phyloP scores from a whole-genome alignment of 2,113 vertebrate species.

The Bubo scandiacus region DNA sequence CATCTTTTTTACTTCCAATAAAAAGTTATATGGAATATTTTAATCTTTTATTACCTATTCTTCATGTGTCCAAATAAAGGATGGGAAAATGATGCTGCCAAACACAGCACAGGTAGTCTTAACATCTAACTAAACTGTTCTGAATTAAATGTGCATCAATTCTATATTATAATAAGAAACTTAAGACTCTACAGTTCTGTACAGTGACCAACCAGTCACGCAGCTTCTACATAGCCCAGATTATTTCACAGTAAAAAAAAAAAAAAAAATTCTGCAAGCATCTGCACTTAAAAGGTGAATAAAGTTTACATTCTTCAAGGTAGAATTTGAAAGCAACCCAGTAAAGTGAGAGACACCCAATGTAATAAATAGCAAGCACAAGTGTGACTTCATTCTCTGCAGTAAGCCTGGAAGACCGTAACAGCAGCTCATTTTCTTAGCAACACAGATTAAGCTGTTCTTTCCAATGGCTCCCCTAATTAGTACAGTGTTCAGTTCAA shows the following conservation, averaged over 20 bases:
- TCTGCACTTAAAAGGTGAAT: not conserved
- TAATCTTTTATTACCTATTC: not conserved
- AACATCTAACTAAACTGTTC: not conserved
- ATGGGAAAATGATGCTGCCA: not conserved
- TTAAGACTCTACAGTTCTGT: not conserved
- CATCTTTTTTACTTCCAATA: not conserved
- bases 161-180: not conserved
- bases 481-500: slow-evolving; percentile 41
- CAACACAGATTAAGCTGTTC: not conserved
- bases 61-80: not conserved
- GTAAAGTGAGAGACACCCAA: not conserved
- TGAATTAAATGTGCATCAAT: not conserved
- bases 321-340: not conserved
- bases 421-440: slow-evolving; percentile 17
- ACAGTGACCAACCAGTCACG: not conserved
- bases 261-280: not conserved
- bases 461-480: slow-evolving; percentile 26
- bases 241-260: not conserved
- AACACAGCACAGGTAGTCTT: not conserved
- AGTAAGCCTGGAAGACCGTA: not conserved
- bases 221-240: not conserved
- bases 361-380: not conserved
- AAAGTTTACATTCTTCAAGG: not conserved
- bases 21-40: not conserved
- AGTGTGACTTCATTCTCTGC: not conserved